Percentiles rank a stretch among this genome's conserved stretches.
Conservation (phyloP, 2,113 vertebrate genomes). For the Mormyrus lacerda region DNA sequence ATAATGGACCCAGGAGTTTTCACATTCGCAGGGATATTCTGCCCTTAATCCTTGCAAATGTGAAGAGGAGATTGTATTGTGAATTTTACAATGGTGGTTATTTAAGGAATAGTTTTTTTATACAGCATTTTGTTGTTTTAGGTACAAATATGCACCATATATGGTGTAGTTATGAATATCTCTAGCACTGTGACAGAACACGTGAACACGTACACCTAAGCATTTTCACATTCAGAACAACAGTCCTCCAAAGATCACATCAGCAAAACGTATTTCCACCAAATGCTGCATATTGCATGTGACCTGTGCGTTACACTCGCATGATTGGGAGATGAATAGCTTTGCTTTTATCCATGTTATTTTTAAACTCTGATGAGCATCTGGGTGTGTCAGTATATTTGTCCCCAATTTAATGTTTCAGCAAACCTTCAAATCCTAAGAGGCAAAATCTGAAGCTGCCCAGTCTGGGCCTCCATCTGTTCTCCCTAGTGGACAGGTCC, state of each 20-base stretch:
- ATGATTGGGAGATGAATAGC: background rate
- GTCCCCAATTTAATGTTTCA: background rate
- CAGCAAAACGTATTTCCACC: background rate
- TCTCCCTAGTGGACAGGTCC: background rate
- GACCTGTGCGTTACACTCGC: background rate
- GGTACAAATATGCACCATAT: background rate
- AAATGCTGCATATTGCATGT: background rate
- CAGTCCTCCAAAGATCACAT: background rate
- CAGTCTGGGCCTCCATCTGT: background rate
- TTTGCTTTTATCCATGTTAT: background rate
- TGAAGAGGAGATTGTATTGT: background rate
- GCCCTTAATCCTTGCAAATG: too few relatives aligned
- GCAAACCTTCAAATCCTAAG: background rate
- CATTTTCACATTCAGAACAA: background rate
- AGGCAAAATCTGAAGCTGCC: background rate
- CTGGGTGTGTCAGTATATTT: background rate
- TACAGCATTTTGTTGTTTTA: background rate
- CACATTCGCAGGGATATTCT: too few relatives aligned
- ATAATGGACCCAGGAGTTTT: too few relatives aligned
- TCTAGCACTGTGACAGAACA: background rate
- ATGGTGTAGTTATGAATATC: background rate
- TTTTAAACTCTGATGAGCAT: background rate
- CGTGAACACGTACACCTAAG: background rate
- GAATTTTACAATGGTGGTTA: background rate
- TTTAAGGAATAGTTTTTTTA: background rate